phyloP scores from a whole-genome alignment of 2,888 invertebrate genomes.

The Himalopsyche tibetana region DNA sequence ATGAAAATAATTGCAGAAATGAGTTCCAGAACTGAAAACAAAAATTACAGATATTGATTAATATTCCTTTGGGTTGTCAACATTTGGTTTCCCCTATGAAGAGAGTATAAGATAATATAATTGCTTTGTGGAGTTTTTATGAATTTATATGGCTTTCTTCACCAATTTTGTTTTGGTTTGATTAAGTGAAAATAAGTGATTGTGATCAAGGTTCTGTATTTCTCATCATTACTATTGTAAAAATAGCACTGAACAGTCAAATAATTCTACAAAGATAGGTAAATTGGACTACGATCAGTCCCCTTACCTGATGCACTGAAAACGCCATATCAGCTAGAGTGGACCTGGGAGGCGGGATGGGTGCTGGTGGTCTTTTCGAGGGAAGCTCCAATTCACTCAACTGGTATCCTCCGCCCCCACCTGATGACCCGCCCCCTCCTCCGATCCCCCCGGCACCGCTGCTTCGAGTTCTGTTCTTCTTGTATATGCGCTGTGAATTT shows the following conservation, averaged over 20 bases:
- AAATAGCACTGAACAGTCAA: neutral
- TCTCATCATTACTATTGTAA: no score
- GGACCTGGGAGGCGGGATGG: conserved; percentile 74
- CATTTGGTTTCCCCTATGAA: no score
- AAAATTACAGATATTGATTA: conserved; percentile 27
- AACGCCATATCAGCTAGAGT: conserved; percentile 73
- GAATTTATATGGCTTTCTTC: no score
- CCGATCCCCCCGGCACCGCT: conserved; percentile 28
- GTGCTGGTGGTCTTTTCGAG: conserved; percentile 76
- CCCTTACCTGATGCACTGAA: conserved; percentile 72
- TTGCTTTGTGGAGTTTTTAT: no score
- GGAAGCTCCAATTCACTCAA: conserved; percentile 84
- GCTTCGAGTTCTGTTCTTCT: conserved; percentile 74
- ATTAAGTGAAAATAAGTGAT: neutral
- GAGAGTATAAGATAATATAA: no score
- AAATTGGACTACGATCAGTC: conserved; percentile 29
- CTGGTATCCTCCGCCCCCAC: conserved; percentile 75
- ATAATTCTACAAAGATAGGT: neutral
- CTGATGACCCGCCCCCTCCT: conserved; percentile 69
- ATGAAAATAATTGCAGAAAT: conserved; percentile 82
- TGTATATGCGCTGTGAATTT: conserved; percentile 75
- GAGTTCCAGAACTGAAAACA: conserved; percentile 82
- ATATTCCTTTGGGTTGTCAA: no score
- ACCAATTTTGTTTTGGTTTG: no score
- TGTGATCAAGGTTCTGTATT: neutral